Evolutionary conservation across 1,140 invertebrate genomes (phyloP).

Genomic region (Nylanderia fulva): DNA sequence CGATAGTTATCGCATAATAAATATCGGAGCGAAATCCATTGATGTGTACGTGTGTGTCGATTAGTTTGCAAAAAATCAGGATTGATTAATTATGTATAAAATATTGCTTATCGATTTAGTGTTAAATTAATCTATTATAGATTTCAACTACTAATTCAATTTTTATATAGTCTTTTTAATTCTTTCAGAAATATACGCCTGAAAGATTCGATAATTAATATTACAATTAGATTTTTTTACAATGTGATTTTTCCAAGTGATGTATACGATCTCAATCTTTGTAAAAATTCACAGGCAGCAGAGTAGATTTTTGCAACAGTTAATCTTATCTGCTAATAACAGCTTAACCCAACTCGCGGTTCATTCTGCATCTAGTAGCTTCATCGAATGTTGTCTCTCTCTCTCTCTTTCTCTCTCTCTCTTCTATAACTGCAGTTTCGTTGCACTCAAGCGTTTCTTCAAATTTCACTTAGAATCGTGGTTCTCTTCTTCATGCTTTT

Average conservation of each 20-base stretch:
- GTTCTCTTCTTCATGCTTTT: constrained; percentile 1
- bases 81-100: neutral
- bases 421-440: constrained; percentile 21
- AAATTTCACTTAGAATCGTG: constrained; percentile 4
- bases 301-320: constrained; percentile 3
- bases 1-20: neutral
- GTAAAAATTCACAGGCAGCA: constrained; percentile 5
- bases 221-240: neutral
- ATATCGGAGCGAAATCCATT: neutral
- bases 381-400: too few relatives aligned
- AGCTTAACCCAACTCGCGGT: constrained; percentile 24
- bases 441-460: constrained; percentile 39
- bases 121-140: neutral
- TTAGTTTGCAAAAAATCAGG: neutral
- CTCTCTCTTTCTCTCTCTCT: too few relatives aligned
- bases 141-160: neutral
- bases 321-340: constrained; percentile 21
- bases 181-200: neutral
- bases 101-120: constrained; percentile 3
- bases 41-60: too few relatives aligned
- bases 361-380: neutral
- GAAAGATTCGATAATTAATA: neutral
- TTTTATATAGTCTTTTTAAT: neutral
- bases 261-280: neutral
- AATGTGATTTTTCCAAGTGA: too few relatives aligned